Evolutionary conservation across 1,140 invertebrate species (phyloP).

Genomic region (Anthonomus grandis): DNA sequence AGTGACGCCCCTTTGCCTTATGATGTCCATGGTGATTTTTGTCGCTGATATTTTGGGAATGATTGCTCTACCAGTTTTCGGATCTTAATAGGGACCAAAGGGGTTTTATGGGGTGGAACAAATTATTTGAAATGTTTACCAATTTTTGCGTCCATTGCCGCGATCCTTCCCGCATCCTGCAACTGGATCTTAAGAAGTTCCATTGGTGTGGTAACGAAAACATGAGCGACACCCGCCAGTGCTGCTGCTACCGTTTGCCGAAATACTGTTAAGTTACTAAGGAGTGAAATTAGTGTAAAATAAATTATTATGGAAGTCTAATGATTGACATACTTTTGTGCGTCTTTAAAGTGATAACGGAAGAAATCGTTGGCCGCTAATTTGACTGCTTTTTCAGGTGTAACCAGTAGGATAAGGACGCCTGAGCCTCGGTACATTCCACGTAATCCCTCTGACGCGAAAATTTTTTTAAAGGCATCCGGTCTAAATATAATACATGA

Average conservation of each 20-base stretch:
- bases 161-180: constrained; percentile 91
- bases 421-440: constrained; percentile 97
- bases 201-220: constrained; percentile 98
- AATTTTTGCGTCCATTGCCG: constrained; percentile 57
- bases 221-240: constrained; percentile 96
- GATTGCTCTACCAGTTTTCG: constrained; percentile 50
- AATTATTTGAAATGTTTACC: constrained; percentile 9
- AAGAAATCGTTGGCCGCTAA: constrained; percentile 98
- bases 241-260: constrained; percentile 92
- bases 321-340: constrained; percentile 49
- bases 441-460: constrained; percentile 87
- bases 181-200: constrained; percentile 98
- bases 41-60: constrained; percentile 77
- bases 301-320: not conserved
- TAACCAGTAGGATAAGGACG: constrained; percentile 96
- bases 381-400: constrained; percentile 99
- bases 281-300: not conserved
- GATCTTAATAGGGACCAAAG: constrained; percentile 38
- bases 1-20: constrained; percentile 82
- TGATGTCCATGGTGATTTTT: constrained; percentile 70
- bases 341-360: constrained; percentile 69
- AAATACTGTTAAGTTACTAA: constrained; percentile 64
- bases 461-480: constrained; percentile 95
- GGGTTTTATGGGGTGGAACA: not conserved
- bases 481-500: no score